Evolutionary conservation across 2,888 invertebrate species (phyloP), one percentile per base, ranked within the genome.

Genomic region (Phyto melanocephala): DNA sequence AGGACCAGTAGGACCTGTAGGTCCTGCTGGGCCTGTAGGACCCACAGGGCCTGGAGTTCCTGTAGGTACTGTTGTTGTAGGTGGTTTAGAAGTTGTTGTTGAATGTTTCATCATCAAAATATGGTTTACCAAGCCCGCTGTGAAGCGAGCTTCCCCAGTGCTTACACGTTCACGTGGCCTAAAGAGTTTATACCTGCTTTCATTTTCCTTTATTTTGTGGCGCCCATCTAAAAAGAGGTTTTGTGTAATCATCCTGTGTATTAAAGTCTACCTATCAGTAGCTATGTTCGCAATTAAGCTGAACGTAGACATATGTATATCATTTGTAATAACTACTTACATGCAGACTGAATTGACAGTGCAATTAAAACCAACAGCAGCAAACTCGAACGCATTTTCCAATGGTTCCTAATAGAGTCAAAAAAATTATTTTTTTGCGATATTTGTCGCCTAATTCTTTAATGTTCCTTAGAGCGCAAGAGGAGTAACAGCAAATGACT

Each of bases 331-430:
- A n/a, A n/a, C n/a, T n/a, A 70, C 75, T 80, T 75, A 70, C 80
- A 70, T 22, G 56, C 63, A 47, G 68, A 63, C 47, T 80, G 68
- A 11, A 70, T 15, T 28, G 75, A n/a, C 5, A 80, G 47, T 17
- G 50, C 54, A 50, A 68, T 37, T 42, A 75, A 33, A 70, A 56
- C 47, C 40, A 80, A n/a, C 11, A 75, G 7, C 1, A 70, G 47
- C n/a, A 50, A 63, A 62, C n/a, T 75, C 22, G 10, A 28, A 15
- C 62, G 80, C 80, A 80, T 80, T 47, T 74, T n/a, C 0, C 1
- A 20, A 42, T 17, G 2, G 13, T 7, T n/a, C n/a, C n/a, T n/a
- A n/a, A n/a, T n/a, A n/a, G n/a, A n/a, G n/a, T n/a, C n/a, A n/a
- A n/a, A n/a, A n/a, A n/a, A n/a, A n/a, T n/a, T n/a, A n/a, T n/a